phyloP scores from a whole-genome alignment of 2,888 invertebrate species.

The Cephus sareptanus region DNA sequence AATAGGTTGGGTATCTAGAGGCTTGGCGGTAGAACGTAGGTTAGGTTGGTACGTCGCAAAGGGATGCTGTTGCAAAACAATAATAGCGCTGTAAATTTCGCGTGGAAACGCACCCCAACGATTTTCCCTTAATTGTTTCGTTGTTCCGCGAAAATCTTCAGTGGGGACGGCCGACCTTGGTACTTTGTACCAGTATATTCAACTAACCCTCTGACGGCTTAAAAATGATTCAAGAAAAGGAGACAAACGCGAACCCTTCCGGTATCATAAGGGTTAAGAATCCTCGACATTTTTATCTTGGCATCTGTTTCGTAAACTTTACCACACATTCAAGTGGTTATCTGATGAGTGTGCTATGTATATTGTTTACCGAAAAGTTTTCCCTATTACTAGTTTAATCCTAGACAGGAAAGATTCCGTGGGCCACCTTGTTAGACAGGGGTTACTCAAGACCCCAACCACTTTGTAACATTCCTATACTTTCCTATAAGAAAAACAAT shows the following conservation, averaged over 20 bases:
- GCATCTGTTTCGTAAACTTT: no score
- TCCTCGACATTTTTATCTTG: neutral
- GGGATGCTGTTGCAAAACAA: conserved; percentile 16
- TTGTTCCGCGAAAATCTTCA: conserved; percentile 15
- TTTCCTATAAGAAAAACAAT: no score
- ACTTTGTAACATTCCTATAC: no score
- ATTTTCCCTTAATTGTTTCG: conserved; percentile 22
- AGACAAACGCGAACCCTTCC: neutral
- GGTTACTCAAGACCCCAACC: no score
- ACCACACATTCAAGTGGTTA: no score
- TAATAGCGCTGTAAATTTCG: conserved; percentile 18
- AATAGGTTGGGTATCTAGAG: neutral
- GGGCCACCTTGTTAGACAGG: no score
- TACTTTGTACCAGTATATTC: neutral
- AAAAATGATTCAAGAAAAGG: neutral
- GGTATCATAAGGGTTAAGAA: neutral
- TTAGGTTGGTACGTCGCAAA: conserved; percentile 11
- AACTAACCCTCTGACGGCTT: neutral
- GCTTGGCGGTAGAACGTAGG: neutral
- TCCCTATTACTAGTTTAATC: no score
- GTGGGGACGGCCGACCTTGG: neutral
- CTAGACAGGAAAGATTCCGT: no score
- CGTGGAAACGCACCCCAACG: conserved; percentile 14
- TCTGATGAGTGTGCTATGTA: no score
- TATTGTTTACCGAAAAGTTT: no score